These are phyloP conservation scores for Periophthalmus modestus DNA, from an alignment of 2,113 vertebrate species.

Conservation along the genomic window DNA sequence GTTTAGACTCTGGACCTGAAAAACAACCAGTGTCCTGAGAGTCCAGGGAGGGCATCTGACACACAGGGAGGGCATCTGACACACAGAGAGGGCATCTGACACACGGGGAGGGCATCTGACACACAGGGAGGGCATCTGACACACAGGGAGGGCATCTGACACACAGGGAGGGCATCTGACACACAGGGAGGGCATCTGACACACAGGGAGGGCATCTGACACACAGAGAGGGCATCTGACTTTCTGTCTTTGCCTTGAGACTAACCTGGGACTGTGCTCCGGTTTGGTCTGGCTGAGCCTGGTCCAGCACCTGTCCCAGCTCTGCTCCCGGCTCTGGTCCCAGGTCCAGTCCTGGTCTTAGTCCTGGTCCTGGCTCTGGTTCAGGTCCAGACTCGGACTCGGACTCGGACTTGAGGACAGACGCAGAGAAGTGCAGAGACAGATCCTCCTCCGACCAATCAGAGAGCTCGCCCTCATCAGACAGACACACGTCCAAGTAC, in stretches of 20 bases:
- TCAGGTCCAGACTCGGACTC: constrained; percentile 50
- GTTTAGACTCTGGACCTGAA: background rate
- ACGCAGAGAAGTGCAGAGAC: constrained; percentile 58
- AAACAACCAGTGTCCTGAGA: background rate
- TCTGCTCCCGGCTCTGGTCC: background rate
- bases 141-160: too few species aligned
- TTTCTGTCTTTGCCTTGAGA: background rate
- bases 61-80: too few species aligned
- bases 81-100: too few species aligned
- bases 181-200: too few species aligned
- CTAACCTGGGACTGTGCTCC: background rate
- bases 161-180: too few species aligned
- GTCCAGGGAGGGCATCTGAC: too few species aligned
- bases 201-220: too few species aligned
- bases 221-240: too few species aligned
- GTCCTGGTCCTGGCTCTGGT: constrained; percentile 13
- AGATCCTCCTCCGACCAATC: constrained; percentile 74
- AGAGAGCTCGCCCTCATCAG: constrained; percentile 62
- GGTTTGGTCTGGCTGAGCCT: background rate
- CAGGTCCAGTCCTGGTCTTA: background rate
- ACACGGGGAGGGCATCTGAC: too few species aligned
- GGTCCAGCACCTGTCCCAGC: background rate
- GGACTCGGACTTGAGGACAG: constrained; percentile 59
- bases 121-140: too few species aligned
- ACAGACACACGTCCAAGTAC: background rate